A percentile compares a stretch with the other conserved stretches of the same genome.
Conservation (phyloP, 2,888 invertebrate species). For the Hirtodrosophila histrioides region DNA sequence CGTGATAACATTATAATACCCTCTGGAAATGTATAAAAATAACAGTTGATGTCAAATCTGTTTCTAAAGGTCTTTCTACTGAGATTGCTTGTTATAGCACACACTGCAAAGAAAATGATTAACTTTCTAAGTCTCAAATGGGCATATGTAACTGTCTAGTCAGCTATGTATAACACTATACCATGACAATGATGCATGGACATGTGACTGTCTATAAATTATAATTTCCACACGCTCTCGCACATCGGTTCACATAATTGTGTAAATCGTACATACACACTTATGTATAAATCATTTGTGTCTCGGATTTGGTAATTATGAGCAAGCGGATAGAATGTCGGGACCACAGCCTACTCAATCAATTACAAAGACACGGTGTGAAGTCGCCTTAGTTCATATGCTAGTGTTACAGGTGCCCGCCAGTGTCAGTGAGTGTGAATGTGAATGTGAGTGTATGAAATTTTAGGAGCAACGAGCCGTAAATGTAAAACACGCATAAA, state of each 20-base stretch:
- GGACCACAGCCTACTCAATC: constrained; percentile 39
- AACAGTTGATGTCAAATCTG: too few species aligned
- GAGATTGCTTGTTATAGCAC: neutral
- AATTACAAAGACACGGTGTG: constrained; percentile 47
- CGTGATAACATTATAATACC: too few species aligned
- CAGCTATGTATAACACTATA: constrained; percentile 1
- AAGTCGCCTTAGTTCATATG: constrained; percentile 29
- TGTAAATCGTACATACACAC: constrained; percentile 1
- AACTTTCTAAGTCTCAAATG: neutral
- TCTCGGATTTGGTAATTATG: constrained; percentile 22
- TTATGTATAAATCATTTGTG: constrained; percentile 21
- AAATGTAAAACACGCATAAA: constrained; percentile 68
- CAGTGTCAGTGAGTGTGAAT: constrained; percentile 24
- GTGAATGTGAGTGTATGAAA: neutral
- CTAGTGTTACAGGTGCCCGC: constrained; percentile 26
- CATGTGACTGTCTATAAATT: constrained; percentile 20
- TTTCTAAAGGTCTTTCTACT: too few species aligned
- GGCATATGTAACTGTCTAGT: neutral
- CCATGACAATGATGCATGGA: constrained; percentile 32
- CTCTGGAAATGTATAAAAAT: too few species aligned
- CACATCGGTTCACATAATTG: constrained; percentile 29
- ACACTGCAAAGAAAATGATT: constrained; percentile 14
- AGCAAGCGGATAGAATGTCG: constrained; percentile 50
- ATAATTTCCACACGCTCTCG: constrained; percentile 32
- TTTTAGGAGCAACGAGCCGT: constrained; percentile 61